Evolutionary conservation across 2,797 vertebrate species (phyloP).

Genomic region (Rallus crepitans): DNA sequence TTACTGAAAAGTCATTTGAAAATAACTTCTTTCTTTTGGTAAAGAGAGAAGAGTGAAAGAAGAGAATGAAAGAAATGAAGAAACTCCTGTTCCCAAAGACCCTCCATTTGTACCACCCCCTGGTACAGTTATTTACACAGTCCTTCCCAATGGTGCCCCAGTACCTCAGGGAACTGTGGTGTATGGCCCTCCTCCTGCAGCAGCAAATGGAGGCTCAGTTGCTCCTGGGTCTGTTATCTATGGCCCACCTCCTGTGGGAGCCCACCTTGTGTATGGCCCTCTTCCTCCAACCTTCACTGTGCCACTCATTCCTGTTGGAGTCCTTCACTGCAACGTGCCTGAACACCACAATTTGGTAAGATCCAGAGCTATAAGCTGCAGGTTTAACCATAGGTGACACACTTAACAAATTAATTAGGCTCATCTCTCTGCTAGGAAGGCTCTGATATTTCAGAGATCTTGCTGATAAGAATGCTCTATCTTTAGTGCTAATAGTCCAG

Average conservation of each 20-base stretch:
- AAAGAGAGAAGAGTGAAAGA: conserved; percentile 49
- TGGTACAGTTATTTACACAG: conserved; percentile 80
- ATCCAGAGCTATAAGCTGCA: not conserved
- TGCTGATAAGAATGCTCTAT: not conserved
- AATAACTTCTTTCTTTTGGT: not conserved
- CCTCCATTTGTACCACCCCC: conserved; percentile 72
- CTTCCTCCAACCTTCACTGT: conserved; percentile 76
- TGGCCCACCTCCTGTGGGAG: conserved; percentile 78
- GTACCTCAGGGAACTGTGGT: conserved; percentile 81
- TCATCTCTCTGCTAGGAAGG: not conserved
- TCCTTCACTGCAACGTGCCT: conserved; percentile 85
- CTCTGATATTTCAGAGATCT: not conserved
- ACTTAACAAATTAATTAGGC: not conserved
- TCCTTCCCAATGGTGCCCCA: conserved; percentile 79
- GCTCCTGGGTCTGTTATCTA: conserved; percentile 78
- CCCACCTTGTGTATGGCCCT: conserved; percentile 78
- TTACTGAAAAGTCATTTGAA: not conserved
- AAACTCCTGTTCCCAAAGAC: conserved; percentile 34
- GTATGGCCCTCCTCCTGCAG: conserved; percentile 75
- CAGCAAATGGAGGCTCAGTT: conserved; percentile 47
- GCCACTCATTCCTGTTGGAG: conserved; percentile 78
- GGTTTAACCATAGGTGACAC: not conserved
- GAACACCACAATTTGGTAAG: conserved; percentile 84
- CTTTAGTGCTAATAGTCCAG: not conserved
- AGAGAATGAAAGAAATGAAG: conserved; percentile 63